Evolutionary conservation across 2,888 invertebrate species (phyloP).

Genomic region (Phyto melanocephala): DNA sequence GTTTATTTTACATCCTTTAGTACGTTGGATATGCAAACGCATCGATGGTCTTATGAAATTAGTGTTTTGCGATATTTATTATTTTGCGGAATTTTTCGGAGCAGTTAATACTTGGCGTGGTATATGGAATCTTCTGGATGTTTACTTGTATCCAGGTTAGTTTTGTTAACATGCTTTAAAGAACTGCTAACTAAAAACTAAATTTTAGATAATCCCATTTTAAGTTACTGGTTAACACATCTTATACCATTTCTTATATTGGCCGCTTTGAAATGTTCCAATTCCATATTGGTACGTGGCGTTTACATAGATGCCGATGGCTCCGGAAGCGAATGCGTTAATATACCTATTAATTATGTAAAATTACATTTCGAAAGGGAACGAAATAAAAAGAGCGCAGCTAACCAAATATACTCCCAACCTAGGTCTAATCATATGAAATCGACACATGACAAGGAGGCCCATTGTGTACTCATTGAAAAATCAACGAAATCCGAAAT

Average conservation of each 20-base stretch:
- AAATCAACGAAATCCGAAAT: conserved; percentile 67
- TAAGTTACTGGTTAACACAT: conserved; percentile 91
- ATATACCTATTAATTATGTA: conserved; percentile 91
- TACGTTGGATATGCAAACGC: conserved; percentile 85
- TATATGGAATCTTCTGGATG: conserved; percentile 89
- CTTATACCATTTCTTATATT: conserved; percentile 86
- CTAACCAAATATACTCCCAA: conserved; percentile 33
- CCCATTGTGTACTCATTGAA: conserved; percentile 72
- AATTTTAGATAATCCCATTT: conserved; percentile 82
- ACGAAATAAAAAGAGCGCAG: conserved; percentile 80
- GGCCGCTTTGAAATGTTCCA: conserved; percentile 90
- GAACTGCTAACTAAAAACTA: too few relatives aligned
- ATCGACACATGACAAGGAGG: conserved; percentile 69
- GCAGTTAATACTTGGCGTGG: conserved; percentile 94
- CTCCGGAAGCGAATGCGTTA: conserved; percentile 88
- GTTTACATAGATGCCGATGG: conserved; percentile 94
- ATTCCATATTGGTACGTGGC: conserved; percentile 91
- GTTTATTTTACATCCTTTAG: conserved; percentile 86
- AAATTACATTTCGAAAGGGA: conserved; percentile 87
- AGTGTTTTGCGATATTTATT: conserved; percentile 87
- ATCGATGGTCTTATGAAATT: conserved; percentile 84
- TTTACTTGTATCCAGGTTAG: conserved; percentile 87
- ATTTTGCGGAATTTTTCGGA: conserved; percentile 87
- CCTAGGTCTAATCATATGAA: conserved; percentile 48
- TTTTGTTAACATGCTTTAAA: neutral